Percentiles rank a stretch among this genome's conserved stretches.
phyloP scores from a whole-genome alignment of 53 echinoderm and acorn worm species.

The Paracentrotus lividus region DNA sequence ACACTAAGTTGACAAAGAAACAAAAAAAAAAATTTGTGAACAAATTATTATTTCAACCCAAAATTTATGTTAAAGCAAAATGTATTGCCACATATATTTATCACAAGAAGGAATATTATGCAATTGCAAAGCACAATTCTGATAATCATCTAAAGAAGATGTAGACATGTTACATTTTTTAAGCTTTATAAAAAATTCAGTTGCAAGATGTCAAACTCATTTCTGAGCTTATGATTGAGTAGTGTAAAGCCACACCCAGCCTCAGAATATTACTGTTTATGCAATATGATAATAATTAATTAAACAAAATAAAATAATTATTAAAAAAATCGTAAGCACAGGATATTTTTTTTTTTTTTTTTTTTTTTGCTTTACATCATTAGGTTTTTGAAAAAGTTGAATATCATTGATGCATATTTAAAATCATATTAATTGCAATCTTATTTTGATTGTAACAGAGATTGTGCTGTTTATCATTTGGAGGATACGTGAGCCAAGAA shows the following conservation, averaged over 20 bases:
- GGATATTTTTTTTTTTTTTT: background rate
- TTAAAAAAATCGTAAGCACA: background rate
- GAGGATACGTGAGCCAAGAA: slow-evolving; percentile 96
- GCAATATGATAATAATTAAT: too few relatives aligned
- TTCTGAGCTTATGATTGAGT: too few relatives aligned
- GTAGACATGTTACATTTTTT: background rate
- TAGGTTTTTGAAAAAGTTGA: too few relatives aligned
- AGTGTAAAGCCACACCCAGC: too few relatives aligned
- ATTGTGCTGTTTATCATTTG: slow-evolving; percentile 99
- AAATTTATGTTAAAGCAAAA: background rate
- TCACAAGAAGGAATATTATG: background rate
- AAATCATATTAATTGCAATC: too few relatives aligned
- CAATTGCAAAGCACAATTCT: background rate
- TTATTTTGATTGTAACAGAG: too few relatives aligned
- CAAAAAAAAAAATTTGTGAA: too few relatives aligned
- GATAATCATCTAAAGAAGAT: slow-evolving; percentile 2
- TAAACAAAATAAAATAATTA: background rate
- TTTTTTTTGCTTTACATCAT: background rate
- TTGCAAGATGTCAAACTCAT: background rate
- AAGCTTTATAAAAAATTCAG: background rate
- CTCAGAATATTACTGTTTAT: too few relatives aligned
- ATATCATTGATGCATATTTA: too few relatives aligned
- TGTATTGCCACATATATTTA: background rate
- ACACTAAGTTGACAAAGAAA: background rate
- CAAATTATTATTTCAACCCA: too few relatives aligned